Evolutionary conservation across 2,797 vertebrate species (phyloP).

Genomic region (Premnoplex brunnescens): DNA sequence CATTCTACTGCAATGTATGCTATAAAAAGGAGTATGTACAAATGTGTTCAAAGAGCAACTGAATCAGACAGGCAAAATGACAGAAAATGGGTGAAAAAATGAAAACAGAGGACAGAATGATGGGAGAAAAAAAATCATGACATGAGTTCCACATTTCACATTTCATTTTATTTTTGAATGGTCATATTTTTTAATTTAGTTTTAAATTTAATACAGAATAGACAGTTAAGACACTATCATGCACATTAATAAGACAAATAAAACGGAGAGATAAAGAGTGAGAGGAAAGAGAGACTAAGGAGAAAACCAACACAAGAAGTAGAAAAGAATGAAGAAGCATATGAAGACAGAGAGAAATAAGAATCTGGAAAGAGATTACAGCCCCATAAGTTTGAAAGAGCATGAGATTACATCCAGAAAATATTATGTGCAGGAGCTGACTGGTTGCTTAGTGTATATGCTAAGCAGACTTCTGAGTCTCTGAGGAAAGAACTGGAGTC

Average conservation of each 20-base stretch:
- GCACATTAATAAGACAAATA: background rate
- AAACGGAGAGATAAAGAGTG: background rate
- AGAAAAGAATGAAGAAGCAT: background rate
- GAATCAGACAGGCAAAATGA: background rate
- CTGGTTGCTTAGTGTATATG: background rate
- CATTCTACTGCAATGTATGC: background rate
- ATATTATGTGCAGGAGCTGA: background rate
- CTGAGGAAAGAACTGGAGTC: background rate
- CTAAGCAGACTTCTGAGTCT: background rate
- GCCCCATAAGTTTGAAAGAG: background rate
- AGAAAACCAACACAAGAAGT: background rate
- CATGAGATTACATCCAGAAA: background rate
- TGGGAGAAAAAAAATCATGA: background rate
- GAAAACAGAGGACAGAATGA: background rate
- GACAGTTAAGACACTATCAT: background rate
- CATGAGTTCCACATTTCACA: background rate
- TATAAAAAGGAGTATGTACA: background rate
- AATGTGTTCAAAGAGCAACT: background rate
- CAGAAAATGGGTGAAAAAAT: background rate
- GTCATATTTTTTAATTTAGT: background rate
- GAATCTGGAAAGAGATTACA: background rate
- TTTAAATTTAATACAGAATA: background rate
- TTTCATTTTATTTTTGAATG: background rate
- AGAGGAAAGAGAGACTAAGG: background rate
- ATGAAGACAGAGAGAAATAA: background rate